Base-by-base conservation (phyloP, 2,113 vertebrate species). In the Heloderma charlesbogerti region DNA sequence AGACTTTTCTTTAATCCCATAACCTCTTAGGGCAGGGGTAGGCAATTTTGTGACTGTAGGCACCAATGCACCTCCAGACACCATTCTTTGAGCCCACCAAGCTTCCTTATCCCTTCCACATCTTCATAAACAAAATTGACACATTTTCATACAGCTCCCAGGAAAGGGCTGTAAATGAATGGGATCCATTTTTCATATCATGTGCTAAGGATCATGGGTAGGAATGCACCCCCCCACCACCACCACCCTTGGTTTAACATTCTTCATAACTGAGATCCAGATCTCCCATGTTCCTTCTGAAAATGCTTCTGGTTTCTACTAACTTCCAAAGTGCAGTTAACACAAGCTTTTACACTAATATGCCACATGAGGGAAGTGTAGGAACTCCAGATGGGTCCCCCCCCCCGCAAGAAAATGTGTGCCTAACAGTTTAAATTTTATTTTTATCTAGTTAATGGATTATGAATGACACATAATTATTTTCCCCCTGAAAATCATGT, bases 391-490 rank as follows among this genome's bases (percentile, higher is more conserved):
- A 94, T 31, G 92, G 63, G 20, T 34, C 60, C 31, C 13, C 60
- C 66, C 43, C 57, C 91, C 91, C 80, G 69, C 78, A 91, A 84
- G 88, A 93, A 94, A 95, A 94, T 87, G 93, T 89, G 51, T 79
- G 89, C 84, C 88, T 84, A 90, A 37, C 92, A 60, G 34, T 84
- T 95, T 92, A 92, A 77, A 91, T 94, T 92, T 93, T 94, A 94
- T 95, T 94, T 54, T 20, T 88, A 93, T 93, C 90, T 95, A 84
- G 81, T 96, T 96, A 97, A 96, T 96, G 92, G 95, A 96, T 96
- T 95, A 96, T 96, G 94, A 96, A 95, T 94, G 94, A 95, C 94
- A 93, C 54, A 43, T 95, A 97, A 97, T 93, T 95, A 90, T 96
- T 96, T 96, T 92, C 71, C 83, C 87, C 87, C 87, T 91, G 89